Conservation (phyloP, 2,113 vertebrate species). For the Hylia prasina region DNA sequence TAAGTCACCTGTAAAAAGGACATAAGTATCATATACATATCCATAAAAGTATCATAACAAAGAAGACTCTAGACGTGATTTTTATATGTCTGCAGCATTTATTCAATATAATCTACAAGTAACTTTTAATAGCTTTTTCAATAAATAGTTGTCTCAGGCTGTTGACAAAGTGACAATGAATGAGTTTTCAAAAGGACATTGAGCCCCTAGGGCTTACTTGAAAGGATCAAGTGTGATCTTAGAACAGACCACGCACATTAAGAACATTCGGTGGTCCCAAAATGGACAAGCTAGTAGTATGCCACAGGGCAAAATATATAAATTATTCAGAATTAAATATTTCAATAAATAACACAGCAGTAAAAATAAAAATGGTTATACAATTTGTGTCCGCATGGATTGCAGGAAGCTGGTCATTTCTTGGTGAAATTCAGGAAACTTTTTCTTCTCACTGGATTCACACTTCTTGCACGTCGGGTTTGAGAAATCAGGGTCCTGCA, state of each 20-base stretch:
- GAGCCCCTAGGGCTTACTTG: conserved; percentile 77
- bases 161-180: conserved; percentile 2
- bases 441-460: not conserved
- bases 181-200: not conserved
- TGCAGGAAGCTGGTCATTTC: not conserved
- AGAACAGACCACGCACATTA: not conserved
- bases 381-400: conserved; percentile 27
- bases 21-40: too few species aligned
- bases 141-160: conserved; percentile 68
- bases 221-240: conserved; percentile 68
- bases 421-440: not conserved
- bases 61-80: not conserved
- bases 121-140: not conserved
- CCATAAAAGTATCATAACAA: not conserved
- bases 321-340: conserved; percentile 72
- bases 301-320: conserved; percentile 58
- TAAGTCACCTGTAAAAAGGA: not conserved
- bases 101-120: conserved; percentile 13
- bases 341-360: conserved; percentile 68
- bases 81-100: not conserved
- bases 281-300: not conserved
- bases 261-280: not conserved
- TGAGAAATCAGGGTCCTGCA: not conserved
- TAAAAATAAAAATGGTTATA: conserved; percentile 59
- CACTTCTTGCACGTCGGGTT: not conserved